Base-by-base conservation (phyloP, 2,113 vertebrate genomes). In the Tyto alba region DNA sequence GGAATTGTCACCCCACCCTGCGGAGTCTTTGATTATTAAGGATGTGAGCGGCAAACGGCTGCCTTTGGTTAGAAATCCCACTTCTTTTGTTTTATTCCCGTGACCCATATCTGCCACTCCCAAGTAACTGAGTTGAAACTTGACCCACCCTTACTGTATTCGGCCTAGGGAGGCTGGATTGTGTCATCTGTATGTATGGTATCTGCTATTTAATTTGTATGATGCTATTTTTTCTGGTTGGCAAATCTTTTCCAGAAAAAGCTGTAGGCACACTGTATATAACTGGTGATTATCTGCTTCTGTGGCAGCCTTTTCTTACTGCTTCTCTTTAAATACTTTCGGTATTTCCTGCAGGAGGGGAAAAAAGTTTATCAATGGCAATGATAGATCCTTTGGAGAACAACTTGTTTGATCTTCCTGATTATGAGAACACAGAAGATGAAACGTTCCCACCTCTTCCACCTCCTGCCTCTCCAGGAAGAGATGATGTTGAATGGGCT, bases 391-490 rank as follows among this genome's bases (percentile, higher is more conserved):
- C 96, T n/a, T 36, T 96, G 69, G 98, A 98, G 64, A 97, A 98
- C 63, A 97, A 92, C 52, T 87, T 97, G 68, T 95, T 96, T 87
- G 97, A 98, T 62, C 88, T 98, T 21, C 98, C 98, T 4, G 98
- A 98, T 87, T 98, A 98, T 74, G 98, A 99, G 14, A 89, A 96
- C 12, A 89, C 92, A 10, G 98, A 99, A 76, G 99, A 99, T 7
- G 99, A 99, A 92, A 93, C 60, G 1, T 99, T 99, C 77, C 98
- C 98, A 30, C 98, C 99, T 38, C 98, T 99, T 8, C 99, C 99
- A 5, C 99, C 99, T 18, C 99, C 99, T 29, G 91, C 69, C 43
- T 99, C 99, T 59, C 99, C 99, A 1, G 98, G 98, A 45, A 96
- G 92, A 73, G 97, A 93, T 1, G 96, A 95, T 25, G 96, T 77